phyloP scores from a whole-genome alignment of 2,113 vertebrate genomes.

The Psettodes erumei region DNA sequence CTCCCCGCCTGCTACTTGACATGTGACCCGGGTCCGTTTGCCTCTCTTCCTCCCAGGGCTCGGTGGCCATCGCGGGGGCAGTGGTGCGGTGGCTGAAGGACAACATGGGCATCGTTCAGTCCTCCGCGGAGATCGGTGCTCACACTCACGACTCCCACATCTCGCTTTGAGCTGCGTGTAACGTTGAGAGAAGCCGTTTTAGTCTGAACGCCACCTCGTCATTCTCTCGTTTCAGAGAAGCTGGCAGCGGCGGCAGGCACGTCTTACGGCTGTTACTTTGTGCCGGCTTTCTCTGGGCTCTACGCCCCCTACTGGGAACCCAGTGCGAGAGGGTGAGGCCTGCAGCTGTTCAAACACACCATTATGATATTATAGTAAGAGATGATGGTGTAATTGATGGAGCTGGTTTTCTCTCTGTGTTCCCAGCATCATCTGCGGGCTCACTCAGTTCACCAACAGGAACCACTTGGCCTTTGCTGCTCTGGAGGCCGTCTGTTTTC shows the following conservation, averaged over 20 bases:
- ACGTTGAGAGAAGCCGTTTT: not conserved
- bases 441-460: constrained; percentile 98
- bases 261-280: constrained; percentile 97
- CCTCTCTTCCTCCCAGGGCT: constrained; percentile 84
- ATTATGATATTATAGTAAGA: not conserved
- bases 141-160: too few species aligned
- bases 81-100: constrained; percentile 96
- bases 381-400: too few species aligned
- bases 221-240: constrained; percentile 83
- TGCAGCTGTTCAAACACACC: constrained; percentile 1
- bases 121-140: constrained; percentile 90
- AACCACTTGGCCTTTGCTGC: constrained; percentile 97
- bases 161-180: not conserved
- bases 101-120: constrained; percentile 93
- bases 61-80: constrained; percentile 96
- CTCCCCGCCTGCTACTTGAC: not conserved
- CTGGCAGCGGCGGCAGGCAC: constrained; percentile 92
- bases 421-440: constrained; percentile 95
- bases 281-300: constrained; percentile 97
- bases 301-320: constrained; percentile 99
- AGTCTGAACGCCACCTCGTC: constrained; percentile 10
- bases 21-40: not conserved
- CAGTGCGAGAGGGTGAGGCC: constrained; percentile 93
- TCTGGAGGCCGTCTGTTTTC: constrained; percentile 98
- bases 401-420: not conserved